phyloP scores from a whole-genome alignment of 2,113 vertebrate species.

The Rhinoptilus africanus region DNA sequence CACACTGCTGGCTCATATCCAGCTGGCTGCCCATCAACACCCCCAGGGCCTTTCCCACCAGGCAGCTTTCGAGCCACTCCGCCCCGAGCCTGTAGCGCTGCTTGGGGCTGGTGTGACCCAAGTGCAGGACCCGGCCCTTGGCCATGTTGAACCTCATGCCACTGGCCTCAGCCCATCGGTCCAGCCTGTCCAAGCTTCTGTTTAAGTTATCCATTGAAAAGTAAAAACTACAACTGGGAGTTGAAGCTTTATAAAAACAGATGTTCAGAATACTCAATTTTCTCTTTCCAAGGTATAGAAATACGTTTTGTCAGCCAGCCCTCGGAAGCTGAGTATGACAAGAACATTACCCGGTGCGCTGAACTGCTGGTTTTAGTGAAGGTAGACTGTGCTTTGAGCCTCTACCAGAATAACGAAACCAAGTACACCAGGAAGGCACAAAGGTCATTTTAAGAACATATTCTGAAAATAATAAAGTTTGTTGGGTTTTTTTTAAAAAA shows the following conservation, averaged over 20 bases:
- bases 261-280: not conserved
- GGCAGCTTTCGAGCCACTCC: too few species aligned
- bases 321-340: constrained; percentile 44
- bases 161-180: not conserved
- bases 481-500: not conserved
- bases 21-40: too few species aligned
- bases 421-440: constrained; percentile 63
- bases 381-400: constrained; percentile 55
- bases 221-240: not conserved
- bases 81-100: not conserved
- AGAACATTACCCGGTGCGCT: constrained; percentile 74
- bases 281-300: constrained; percentile 30
- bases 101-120: not conserved
- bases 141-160: not conserved
- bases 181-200: not conserved
- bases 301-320: constrained; percentile 25
- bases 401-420: constrained; percentile 58
- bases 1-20: too few species aligned
- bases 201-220: not conserved
- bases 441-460: not conserved
- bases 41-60: too few species aligned
- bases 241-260: constrained; percentile 19
- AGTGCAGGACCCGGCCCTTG: not conserved
- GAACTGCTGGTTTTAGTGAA: constrained; percentile 46
- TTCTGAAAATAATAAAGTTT: constrained; percentile 12